Evolutionary conservation across 2,888 invertebrate species (phyloP).

Genomic region (Isoperla grammatica): DNA sequence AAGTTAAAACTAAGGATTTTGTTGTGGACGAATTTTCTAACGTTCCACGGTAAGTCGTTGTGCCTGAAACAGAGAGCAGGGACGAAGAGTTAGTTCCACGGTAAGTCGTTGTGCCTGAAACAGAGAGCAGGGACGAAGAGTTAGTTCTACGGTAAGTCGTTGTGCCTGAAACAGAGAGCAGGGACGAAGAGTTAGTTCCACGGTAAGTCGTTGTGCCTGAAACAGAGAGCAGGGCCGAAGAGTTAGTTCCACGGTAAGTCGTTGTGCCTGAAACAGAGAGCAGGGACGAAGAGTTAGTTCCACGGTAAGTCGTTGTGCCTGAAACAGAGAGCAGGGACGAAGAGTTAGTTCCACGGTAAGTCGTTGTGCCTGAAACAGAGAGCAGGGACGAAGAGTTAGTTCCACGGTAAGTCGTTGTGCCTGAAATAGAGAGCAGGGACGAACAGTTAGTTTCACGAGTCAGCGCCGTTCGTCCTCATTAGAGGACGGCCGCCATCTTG

Average conservation of each 20-base stretch:
- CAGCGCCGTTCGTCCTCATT: too few relatives aligned
- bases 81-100: slow-evolving; percentile 61
- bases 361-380: slow-evolving; percentile 49
- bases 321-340: slow-evolving; percentile 14
- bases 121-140: slow-evolving; percentile 4
- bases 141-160: slow-evolving; percentile 85
- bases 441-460: too few relatives aligned
- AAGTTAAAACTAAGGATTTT: slow-evolving; percentile 63
- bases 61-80: slow-evolving; percentile 23
- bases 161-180: slow-evolving; percentile 30
- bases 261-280: slow-evolving; percentile 41
- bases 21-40: slow-evolving; percentile 81
- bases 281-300: slow-evolving; percentile 49
- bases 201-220: slow-evolving; percentile 61
- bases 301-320: slow-evolving; percentile 68
- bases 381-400: slow-evolving; percentile 40
- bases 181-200: slow-evolving; percentile 57
- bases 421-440: slow-evolving; percentile 20
- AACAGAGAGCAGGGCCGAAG: slow-evolving; percentile 11
- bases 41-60: slow-evolving; percentile 83
- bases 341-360: slow-evolving; percentile 71
- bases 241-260: slow-evolving; percentile 80
- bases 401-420: slow-evolving; percentile 76
- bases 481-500: too few relatives aligned
- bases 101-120: slow-evolving; percentile 57